These are phyloP conservation scores for Pachymerium ferrugineum DNA, from an alignment of 2,888 invertebrate species.

Conservation along the genomic window DNA sequence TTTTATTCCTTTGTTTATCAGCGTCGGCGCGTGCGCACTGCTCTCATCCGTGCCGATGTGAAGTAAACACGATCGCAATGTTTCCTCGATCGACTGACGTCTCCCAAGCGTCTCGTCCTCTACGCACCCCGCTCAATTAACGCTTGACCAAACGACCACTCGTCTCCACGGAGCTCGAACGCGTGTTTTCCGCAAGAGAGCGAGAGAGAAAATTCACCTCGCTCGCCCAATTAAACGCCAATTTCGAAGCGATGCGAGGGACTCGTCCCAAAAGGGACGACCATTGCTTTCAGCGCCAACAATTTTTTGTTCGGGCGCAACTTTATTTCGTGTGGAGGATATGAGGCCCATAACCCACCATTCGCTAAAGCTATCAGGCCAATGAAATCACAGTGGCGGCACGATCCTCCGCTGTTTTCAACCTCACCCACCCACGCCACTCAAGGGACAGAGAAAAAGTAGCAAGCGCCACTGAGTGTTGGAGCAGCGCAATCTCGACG, in stretches of 20 bases:
- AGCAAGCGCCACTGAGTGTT: constrained; percentile 11
- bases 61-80: constrained; percentile 2
- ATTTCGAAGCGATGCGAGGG: not conserved
- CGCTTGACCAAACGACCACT: constrained; percentile 12
- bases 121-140: constrained; percentile 8
- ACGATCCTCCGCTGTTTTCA: constrained; percentile 4
- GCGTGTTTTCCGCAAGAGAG: not conserved
- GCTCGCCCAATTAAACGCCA: not conserved
- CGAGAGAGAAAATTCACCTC: not conserved
- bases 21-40: constrained; percentile 2
- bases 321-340: constrained; percentile 10
- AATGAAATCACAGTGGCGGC: constrained; percentile 17
- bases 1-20: constrained; percentile 5
- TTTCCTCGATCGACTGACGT: not conserved
- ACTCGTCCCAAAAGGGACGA: not conserved
- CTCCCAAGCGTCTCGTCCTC: not conserved
- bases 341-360: constrained; percentile 4
- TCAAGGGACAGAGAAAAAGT: not conserved
- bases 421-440: not conserved
- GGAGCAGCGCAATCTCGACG: constrained; percentile 16
- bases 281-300: not conserved
- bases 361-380: constrained; percentile 17
- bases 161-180: not conserved
- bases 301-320: not conserved
- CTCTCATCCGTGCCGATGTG: not conserved